Evolutionary conservation across 2,797 vertebrate species (phyloP), one percentile per base, ranked within the genome.

Genomic region (Brachyrhaphis roseni): DNA sequence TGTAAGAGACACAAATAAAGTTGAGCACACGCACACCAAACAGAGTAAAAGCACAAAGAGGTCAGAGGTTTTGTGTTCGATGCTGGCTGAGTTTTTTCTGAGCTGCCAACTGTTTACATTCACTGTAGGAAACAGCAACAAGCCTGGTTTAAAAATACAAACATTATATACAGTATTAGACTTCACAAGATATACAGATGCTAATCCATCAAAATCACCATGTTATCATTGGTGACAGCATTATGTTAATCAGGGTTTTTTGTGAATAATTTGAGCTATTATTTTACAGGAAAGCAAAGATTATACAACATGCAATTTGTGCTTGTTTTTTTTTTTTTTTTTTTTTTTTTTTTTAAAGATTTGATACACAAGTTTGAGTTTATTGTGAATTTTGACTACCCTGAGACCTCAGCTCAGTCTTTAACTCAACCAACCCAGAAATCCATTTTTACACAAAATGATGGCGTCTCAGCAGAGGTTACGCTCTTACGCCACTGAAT

Each of bases 1-100:
- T 28, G 66, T 16, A 51, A 41, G 36, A 82, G 64, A 66, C 12
- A 66, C 15, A 78, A 59, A 79, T 55, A 8, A 46, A 64, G 36
- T 39, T 31, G 16, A n/a, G 53, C 26, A 28, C 12, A 15, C 12
- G 2, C 26, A 5, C 55, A 1, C 55, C 6, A 23, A 8, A 49
- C 26, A 57, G 13, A 2, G 4, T 59, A n/a, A 80, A 36, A 79
- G 1, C 51, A 76, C 8, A 86, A 68, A 78, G 45, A 84, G 71
- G 68, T 86, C 45, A 64, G 75, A 80, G 10, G 23, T 82, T 79
- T 57, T 72, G 39, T 81, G 41, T 78, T 75, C 64, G 77, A 28
- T 71, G n/a, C 68, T 46, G 62, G 57, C 49, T 66, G 57, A 28
- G 36, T 72, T 31, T 82, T 82, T 47, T 41, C 70, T 26, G 16